Base-by-base conservation (phyloP, 2,888 invertebrate species). In the Ommatoiulus sabulosus region DNA sequence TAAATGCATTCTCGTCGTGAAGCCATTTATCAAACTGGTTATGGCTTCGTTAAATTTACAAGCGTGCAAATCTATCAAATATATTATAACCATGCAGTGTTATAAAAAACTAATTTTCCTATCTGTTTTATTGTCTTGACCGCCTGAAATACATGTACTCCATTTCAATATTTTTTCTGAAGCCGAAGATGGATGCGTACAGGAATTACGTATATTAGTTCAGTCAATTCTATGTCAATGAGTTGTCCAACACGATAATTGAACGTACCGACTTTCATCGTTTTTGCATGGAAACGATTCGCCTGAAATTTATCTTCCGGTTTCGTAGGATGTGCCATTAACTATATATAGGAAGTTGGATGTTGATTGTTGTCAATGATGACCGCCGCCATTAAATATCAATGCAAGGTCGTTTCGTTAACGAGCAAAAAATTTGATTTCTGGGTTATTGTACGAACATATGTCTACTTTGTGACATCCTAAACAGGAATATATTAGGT, bases 401-500 rank as follows among this genome's bases (percentile, higher is more conserved):
- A 24, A 4, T 24, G 72, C 24, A 72, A 72, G 72, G 72, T 72
- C 24, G 72, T 24, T 72, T n/a, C 52, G 20, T 20, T 72, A 72
- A 72, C 72, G 24, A 72, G 72, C 72, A 72, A 72, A 72, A 72
- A 72, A 24, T 72, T 72, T 72, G 72, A 72, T 72, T 72, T 72
- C 63, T 63, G 63, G 63, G 63, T 63, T 63, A 72, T 72, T 72
- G 24, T 20, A 72, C 72, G 24, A n/a, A 7, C 17, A 24, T 24
- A 10, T n/a, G 72, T 72, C 72, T 3, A 52, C 52, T n/a, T 24
- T 72, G 72, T 72, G 72, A 24, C 72, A 72, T 72, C 72, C 72
- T 72, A 24, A 24, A 72, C 7, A 72, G 20, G 20, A 72, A 72
- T 72, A 3, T 20, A 24, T 72, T 72, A 72, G 24, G 24, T 24